Evolutionary conservation across 2,113 vertebrate genomes (phyloP).

Genomic region (Trachemys scripta): DNA sequence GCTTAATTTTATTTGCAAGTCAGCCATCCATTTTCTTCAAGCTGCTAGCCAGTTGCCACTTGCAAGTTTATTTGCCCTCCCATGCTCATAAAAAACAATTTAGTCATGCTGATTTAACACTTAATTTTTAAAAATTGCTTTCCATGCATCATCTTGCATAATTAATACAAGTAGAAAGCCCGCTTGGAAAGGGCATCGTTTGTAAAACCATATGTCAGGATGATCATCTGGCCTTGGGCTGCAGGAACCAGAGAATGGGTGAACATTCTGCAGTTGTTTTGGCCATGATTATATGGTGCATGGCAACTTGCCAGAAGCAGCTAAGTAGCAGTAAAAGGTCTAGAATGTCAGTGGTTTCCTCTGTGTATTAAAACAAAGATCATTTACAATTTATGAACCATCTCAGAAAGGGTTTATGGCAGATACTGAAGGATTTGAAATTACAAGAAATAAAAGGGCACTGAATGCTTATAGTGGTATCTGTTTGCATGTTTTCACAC

Average conservation of each 20-base stretch:
- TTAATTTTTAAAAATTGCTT: conserved; percentile 14
- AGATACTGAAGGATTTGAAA: conserved; percentile 34
- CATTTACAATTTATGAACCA: conserved; percentile 41
- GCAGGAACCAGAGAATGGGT: neutral
- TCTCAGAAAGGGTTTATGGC: conserved; percentile 8
- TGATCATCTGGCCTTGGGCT: conserved; percentile 44
- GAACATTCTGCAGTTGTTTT: conserved; percentile 41
- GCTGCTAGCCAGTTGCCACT: neutral
- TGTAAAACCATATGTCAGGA: conserved; percentile 16
- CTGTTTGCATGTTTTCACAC: neutral
- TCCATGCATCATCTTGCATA: neutral
- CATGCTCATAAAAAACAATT: neutral
- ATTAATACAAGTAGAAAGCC: conserved; percentile 18
- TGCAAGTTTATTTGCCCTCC: conserved; percentile 4
- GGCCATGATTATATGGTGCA: neutral
- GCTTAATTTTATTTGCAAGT: conserved; percentile 28
- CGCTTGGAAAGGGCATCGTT: conserved; percentile 36
- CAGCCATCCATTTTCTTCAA: conserved; percentile 5
- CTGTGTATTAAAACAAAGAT: conserved; percentile 31
- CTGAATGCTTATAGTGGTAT: neutral
- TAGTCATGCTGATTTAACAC: neutral
- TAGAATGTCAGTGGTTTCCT: conserved; percentile 26
- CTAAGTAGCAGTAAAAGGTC: neutral
- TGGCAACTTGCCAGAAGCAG: conserved; percentile 46
- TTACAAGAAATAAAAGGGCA: neutral